Evolutionary conservation across 2,113 vertebrate species (phyloP), one percentile per base, ranked within the genome.

Genomic region (Platysternon megacephalum): DNA sequence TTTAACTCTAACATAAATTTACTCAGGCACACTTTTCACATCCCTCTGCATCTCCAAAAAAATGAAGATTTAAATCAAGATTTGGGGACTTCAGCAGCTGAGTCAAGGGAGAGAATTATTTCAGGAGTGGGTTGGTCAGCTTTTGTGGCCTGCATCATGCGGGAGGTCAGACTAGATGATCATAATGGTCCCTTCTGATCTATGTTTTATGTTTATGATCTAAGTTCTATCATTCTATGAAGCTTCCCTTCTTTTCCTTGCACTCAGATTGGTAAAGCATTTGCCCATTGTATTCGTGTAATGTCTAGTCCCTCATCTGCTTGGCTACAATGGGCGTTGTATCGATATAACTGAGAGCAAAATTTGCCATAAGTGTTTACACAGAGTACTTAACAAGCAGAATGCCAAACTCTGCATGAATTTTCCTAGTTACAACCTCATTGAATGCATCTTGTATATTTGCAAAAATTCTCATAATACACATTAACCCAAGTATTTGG

Each of bases 281-380:
- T 39, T 79, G 53, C 74, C 65, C n/a, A 9, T 52, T 74, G 44
- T 76, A 53, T 12, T 52, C n/a, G 26, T 28, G n/a, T 48, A 21
- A 22, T 49, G 3, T 55, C 79, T 51, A 2, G n/a, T 68, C 11
- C 10, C 28, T 14, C 42, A 6, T 46, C 16, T 49, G 17, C 17
- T 8, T 14, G 22, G 28, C 5, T 22, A 35, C 46, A 56, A 79
- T 14, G 42, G 32, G 13, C 6, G 44, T 56, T 11, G 2, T 65
- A 44, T 28, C 35, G 44, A 44, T 65, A 2, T 24, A 58, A 39
- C 51, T 5, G 35, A 51, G 8, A 58, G 1, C 11, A 7, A 22
- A 1, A 11, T n/a, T 46, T 14, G 76, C 6, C 13, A 11, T 0
- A 2, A 8, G 9, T 0, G 10, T n/a, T 74, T 11, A 0, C 7